Evolutionary conservation across 2,797 vertebrate genomes (phyloP), one percentile per base, ranked within the genome.

Genomic region (Fistularia commersonii): DNA sequence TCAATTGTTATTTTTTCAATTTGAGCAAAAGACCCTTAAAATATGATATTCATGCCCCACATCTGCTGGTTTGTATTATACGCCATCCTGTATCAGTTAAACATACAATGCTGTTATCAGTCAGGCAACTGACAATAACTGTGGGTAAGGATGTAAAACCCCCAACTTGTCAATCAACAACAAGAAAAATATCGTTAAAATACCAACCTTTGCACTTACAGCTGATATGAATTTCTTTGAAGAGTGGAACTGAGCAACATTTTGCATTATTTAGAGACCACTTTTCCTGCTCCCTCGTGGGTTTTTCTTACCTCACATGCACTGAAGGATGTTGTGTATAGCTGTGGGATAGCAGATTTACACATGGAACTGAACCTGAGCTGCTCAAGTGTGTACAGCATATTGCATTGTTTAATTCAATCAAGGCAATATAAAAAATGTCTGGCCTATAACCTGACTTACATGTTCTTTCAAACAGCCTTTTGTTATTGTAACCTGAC

Each of bases 261-360:
- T 70, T 48, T 71, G 35, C 59, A 79, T 76, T 48, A 76, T 79
- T 69, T 50, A 69, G n/a, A 57, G 31, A 33, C n/a, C 42, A 34
- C 66, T 57, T 42, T 43, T 48, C 3, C 40, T 53, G 46, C 14
- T 61, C 54, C 44, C 48, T 32, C 39, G 8, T 61, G 61, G 57
- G 45, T 41, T 48, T 37, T 47, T 49, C 61, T 77, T 41, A 72
- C 66, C 53, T 73, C 48, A 48, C 31, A 41, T 55, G 74, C 74
- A 64, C 64, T 14, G 10, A 6, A 23, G 32, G 23, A 6, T 7
- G 0, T 23, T 23, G 23, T 23, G 4, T 4, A 23, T 23, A 23
- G 23, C 23, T 23, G 23, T 23, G 23, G 2, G 23, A 47, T 64
- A 51, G 62, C 36, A 15, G 12, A 41, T 48, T 47, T 31, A 14